A percentile compares a stretch with the other conserved stretches of the same genome.
Evolutionary conservation across 2,113 vertebrate genomes (phyloP).

Genomic region (Dicentrarchus labrax): DNA sequence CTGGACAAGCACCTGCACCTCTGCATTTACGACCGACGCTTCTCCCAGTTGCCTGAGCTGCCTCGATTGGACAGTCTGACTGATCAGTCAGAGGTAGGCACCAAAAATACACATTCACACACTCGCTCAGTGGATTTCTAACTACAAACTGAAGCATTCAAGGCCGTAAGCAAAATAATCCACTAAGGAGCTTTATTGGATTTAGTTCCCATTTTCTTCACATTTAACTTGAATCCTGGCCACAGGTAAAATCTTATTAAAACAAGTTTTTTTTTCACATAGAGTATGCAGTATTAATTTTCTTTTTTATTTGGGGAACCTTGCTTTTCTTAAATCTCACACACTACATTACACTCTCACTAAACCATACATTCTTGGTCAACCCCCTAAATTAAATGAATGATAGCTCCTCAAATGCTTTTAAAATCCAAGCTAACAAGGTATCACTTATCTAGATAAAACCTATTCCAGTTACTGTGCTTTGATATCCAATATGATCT

Average conservation of each 20-base stretch:
- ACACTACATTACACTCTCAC: not conserved
- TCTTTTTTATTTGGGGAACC: not conserved
- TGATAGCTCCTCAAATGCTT: not conserved
- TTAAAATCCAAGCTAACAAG: not conserved
- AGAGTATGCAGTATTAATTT: too few relatives aligned
- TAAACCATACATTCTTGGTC: not conserved
- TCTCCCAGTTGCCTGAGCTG: constrained; percentile 96
- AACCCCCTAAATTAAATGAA: constrained; percentile 1
- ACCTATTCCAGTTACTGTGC: not conserved
- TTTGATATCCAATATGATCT: constrained; percentile 23
- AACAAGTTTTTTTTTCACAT: not conserved
- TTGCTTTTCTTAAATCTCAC: not conserved
- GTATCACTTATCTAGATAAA: constrained; percentile 15
- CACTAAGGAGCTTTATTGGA: not conserved
- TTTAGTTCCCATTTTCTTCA: not conserved
- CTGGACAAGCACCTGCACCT: constrained; percentile 98
- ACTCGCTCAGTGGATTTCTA: not conserved
- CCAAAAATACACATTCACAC: not conserved
- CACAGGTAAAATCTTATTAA: not conserved
- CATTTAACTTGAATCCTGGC: constrained; percentile 2
- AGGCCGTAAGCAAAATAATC: too few relatives aligned
- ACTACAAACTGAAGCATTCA: too few relatives aligned
- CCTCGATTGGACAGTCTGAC: constrained; percentile 93
- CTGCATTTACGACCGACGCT: constrained; percentile 98
- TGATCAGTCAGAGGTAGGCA: constrained; percentile 91